phyloP scores from a whole-genome alignment of 2,797 vertebrate genomes.

The Acrocephalus scirpaceus region DNA sequence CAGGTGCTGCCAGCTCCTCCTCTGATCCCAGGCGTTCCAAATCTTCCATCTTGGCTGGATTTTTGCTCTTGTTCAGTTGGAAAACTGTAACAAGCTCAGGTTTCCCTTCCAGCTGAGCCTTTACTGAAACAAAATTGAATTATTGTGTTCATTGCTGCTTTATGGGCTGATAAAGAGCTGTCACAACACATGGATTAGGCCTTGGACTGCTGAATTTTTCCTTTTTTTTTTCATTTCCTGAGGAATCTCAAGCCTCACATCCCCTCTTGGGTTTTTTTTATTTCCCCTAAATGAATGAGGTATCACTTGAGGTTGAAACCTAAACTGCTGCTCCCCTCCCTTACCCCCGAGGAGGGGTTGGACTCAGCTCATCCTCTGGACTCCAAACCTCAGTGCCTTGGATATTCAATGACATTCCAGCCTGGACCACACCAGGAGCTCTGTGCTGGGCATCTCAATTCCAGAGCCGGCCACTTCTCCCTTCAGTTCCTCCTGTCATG shows the following conservation, averaged over 20 bases:
- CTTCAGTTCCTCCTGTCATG: conserved; percentile 5
- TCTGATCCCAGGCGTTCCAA: neutral
- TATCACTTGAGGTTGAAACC: conserved; percentile 43
- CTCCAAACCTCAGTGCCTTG: conserved; percentile 20
- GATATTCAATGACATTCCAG: conserved; percentile 43
- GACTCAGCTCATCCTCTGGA: conserved; percentile 14
- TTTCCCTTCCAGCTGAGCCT: neutral
- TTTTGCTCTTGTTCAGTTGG: neutral
- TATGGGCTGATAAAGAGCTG: conserved; percentile 4
- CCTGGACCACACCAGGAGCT: conserved; percentile 58
- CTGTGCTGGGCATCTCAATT: neutral
- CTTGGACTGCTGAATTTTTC: neutral
- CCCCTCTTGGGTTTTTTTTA: neutral
- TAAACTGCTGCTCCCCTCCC: conserved; percentile 25
- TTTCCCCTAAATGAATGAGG: conserved; percentile 6
- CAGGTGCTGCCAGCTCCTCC: neutral
- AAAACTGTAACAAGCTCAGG: neutral
- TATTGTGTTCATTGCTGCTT: neutral
- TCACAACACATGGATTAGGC: neutral
- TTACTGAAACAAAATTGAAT: neutral
- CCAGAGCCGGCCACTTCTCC: neutral
- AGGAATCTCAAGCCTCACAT: neutral
- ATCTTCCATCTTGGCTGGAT: neutral
- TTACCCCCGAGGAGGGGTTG: conserved; percentile 14
- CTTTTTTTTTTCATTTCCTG: neutral